Percentiles rank a stretch among this genome's conserved stretches.
These are phyloP conservation scores for Masnerella sp. DNA, from an alignment of 2,888 invertebrate species.

Conservation along the genomic window DNA sequence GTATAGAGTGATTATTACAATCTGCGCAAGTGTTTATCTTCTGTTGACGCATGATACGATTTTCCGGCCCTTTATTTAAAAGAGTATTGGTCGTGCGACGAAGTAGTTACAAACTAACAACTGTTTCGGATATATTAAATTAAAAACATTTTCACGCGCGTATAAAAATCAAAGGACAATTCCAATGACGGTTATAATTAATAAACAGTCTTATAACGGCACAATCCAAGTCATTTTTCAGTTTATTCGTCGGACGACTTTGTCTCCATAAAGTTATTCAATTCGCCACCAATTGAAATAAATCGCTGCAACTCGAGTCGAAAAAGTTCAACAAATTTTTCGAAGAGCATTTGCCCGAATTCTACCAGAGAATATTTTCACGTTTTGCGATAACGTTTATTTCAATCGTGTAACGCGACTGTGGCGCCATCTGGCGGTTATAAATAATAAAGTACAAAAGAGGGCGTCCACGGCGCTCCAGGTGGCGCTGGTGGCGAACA, in stretches of 20 bases:
- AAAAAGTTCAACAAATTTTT: too few species aligned
- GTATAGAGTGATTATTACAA: constrained; percentile 59
- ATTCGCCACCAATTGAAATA: constrained; percentile 23
- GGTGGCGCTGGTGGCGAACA: constrained; percentile 47
- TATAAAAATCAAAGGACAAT: constrained; percentile 22
- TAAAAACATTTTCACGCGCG: constrained; percentile 32
- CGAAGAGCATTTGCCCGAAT: too few species aligned
- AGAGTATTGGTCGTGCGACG: constrained; percentile 45
- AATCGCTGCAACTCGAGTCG: constrained; percentile 8
- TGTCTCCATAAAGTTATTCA: constrained; percentile 38
- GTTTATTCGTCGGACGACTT: constrained; percentile 48
- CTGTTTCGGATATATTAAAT: constrained; percentile 41
- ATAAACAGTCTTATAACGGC: constrained; percentile 74
- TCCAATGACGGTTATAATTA: constrained; percentile 44
- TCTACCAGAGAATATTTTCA: too few species aligned
- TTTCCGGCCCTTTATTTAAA: constrained; percentile 55
- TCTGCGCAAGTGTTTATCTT: constrained; percentile 48
- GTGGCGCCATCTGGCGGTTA: constrained; percentile 25
- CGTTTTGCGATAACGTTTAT: too few species aligned
- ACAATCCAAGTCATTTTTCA: constrained; percentile 57
- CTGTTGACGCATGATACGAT: constrained; percentile 45
- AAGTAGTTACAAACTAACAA: constrained; percentile 36
- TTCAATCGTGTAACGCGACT: too few species aligned
- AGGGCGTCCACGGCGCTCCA: constrained; percentile 4
- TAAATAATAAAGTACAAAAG: constrained; percentile 55